Evolutionary conservation across 2,888 invertebrate species (phyloP), one percentile per base, ranked within the genome.

Genomic region (Neoaliturus tenellus): DNA sequence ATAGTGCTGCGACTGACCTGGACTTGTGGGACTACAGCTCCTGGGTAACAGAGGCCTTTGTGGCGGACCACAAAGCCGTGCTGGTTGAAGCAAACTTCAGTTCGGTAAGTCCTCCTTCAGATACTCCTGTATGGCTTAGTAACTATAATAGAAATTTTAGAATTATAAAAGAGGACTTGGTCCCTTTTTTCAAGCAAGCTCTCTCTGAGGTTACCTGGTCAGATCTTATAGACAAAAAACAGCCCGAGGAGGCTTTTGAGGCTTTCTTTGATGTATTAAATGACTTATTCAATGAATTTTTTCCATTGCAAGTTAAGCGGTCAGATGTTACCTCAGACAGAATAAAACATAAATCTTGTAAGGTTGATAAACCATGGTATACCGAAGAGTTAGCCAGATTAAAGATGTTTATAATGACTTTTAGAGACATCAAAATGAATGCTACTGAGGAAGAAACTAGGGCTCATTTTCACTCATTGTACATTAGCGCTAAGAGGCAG

Each of bases 31-130:
- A 17, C 41, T 71, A 71, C 23, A 20, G 3, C 20, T 5, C 14
- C 10, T 51, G 25, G 71, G 71, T 39, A 1, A 39, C 35, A 4
- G 71, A 33, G 20, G 17, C 71, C 5, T 31, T 5, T 23, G 41
- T 71, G 4, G 71, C 71, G n/a, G 71, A 71, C 41, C 71, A 71
- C 20, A 35, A 20, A 20, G 71, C 71, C 2, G 71, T 39, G 8
- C 33, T 67, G 67, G 17, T 67, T 6, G 20, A 51, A 20, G 10
- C 51, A 10, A 51, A 51, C 23, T 51, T 51, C 51, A 23, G 14
- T 20, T 5, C 20, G 51, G 51, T 51, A 51, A 51, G 51, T 51
- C 51, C 5, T 23, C 5, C 20, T 51, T 14, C 51, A 51, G 2
- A 51, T 51, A 51, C 23, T 20, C 51, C 51, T 51, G 51, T 23